Evolutionary conservation across 1,140 invertebrate genomes (phyloP), one percentile per base, ranked within the genome.

Genomic region (Aphis gossypii): DNA sequence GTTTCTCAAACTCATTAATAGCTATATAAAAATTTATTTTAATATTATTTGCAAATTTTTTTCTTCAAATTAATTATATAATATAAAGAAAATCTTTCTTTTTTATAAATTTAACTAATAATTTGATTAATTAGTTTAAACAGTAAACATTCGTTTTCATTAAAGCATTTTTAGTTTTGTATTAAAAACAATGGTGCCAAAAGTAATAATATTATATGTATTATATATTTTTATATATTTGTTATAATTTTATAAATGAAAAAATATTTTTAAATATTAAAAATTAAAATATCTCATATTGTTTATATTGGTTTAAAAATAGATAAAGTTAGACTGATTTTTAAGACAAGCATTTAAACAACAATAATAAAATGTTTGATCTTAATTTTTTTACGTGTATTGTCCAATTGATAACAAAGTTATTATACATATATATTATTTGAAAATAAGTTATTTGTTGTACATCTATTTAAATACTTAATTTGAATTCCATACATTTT

Each of bases 1-100:
- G 83, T 46, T 88, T 54, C 14, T 88, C 20, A 88, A 88, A 54
- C 87, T 23, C 46, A 86, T 86, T 46, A 86, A 86, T 86, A 86
- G 5, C 14, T 14, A n/a, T 25, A 86, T 86, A 44, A 20, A n/a
- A 76, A 76, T 76, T 14, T 1, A 46, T 46, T 46, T 46, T 2
- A 86, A 30, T 86, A 86, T 3, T 44, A 30, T 25, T 44, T 11
- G n/a, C 14, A 84, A n/a, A 46, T 86, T n/a, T 76, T n/a, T 18
- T n/a, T 5, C 14, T 18, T 68, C n/a, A 76, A n/a, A 14, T 38
- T 18, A 41, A 44, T 87, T n/a, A 18, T 20, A 46, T 35, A n/a
- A n/a, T 35, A n/a, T 35, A 48, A n/a, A 8, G 20, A n/a, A 35
- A 48, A 87, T n/a, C n/a, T 14, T 46, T 0, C 14, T 20, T 0